These are phyloP conservation scores for Ornithoptera alexandrae DNA, from an alignment of 2,888 invertebrate genomes.

Conservation along the genomic window DNA sequence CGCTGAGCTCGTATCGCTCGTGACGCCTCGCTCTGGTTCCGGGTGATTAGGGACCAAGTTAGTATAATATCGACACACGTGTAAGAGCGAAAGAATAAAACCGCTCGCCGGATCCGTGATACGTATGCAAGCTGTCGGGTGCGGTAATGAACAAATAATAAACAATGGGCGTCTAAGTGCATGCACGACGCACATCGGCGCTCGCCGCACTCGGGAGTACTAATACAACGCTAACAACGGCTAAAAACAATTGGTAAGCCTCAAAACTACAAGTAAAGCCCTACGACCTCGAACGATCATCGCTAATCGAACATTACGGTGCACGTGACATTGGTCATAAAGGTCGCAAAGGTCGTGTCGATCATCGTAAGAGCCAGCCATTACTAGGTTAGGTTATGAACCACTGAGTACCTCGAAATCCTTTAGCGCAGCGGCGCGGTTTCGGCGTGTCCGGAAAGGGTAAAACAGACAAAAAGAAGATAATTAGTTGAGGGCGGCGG, in stretches of 20 bases:
- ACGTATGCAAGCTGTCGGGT: constrained; percentile 77
- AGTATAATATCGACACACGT: constrained; percentile 47
- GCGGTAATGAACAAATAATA: constrained; percentile 77
- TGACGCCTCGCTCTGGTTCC: constrained; percentile 62
- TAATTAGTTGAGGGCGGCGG: constrained; percentile 81
- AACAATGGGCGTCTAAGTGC: constrained; percentile 78
- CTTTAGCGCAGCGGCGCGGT: constrained; percentile 84
- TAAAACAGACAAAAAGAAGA: constrained; percentile 84
- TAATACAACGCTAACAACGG: constrained; percentile 80
- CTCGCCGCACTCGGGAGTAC: constrained; percentile 77
- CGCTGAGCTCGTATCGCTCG: constrained; percentile 57
- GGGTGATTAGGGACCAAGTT: constrained; percentile 55
- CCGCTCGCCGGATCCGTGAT: constrained; percentile 74
- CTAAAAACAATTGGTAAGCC: constrained; percentile 81
- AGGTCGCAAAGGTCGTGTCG: constrained; percentile 65
- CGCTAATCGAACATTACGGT: constrained; percentile 64
- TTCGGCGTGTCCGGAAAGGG: constrained; percentile 85
- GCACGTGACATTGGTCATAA: constrained; percentile 64
- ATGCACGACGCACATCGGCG: constrained; percentile 77
- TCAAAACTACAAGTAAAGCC: constrained; percentile 81
- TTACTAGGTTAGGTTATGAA: constrained; percentile 76
- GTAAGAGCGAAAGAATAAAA: constrained; percentile 67
- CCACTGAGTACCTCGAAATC: constrained; percentile 91
- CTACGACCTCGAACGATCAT: constrained; percentile 78
- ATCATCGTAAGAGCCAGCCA: constrained; percentile 74